These are phyloP conservation scores for Enteromius trimaculatus DNA, from an alignment of 2,797 vertebrate species.

Conservation along the genomic window DNA sequence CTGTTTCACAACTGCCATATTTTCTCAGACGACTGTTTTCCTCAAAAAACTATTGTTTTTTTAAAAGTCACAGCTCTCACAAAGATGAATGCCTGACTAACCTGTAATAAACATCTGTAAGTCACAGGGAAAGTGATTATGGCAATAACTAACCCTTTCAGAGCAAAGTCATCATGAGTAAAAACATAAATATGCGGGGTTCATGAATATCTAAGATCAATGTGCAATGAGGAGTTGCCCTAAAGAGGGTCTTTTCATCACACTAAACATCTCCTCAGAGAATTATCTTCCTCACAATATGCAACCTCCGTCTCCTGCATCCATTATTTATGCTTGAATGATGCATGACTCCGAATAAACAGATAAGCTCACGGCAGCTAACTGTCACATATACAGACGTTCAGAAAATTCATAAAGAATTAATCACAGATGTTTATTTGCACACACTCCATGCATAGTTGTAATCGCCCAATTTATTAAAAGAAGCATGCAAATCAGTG, in stretches of 20 bases:
- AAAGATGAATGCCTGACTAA: constrained; percentile 10
- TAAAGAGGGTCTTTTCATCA: neutral
- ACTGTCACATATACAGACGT: neutral
- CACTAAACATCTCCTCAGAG: neutral
- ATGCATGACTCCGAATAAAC: neutral
- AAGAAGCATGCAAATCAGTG: neutral
- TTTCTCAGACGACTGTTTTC: constrained; percentile 2
- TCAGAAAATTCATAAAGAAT: neutral
- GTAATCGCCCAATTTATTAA: neutral
- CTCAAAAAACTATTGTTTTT: neutral
- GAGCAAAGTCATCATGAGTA: neutral
- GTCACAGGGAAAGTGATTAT: neutral
- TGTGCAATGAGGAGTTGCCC: neutral
- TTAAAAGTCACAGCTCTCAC: neutral
- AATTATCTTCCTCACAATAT: constrained; percentile 1
- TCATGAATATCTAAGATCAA: constrained; percentile 13
- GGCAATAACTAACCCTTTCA: neutral
- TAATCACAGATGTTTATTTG: neutral
- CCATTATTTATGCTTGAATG: constrained; percentile 12
- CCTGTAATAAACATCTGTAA: neutral
- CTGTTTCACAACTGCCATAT: neutral
- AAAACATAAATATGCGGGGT: neutral
- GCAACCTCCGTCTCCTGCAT: constrained; percentile 6
- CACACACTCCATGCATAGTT: neutral
- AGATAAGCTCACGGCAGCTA: neutral